Evolutionary conservation across 2,113 vertebrate species (phyloP).

Genomic region (Zosterops borbonicus): DNA sequence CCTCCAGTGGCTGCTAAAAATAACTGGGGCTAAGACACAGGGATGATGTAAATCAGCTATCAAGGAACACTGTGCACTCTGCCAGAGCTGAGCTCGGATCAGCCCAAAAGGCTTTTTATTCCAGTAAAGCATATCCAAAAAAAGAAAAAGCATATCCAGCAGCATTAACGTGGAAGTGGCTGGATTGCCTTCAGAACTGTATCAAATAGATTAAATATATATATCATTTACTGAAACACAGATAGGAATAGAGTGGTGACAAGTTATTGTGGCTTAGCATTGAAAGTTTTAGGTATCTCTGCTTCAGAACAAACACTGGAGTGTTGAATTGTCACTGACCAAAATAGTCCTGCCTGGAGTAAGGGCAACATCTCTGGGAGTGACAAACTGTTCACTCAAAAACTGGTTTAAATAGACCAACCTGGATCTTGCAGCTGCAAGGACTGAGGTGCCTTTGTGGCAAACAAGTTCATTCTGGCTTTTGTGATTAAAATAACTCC

Average conservation of each 20-base stretch:
- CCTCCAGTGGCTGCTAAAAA: slow-evolving; percentile 30
- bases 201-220: slow-evolving; percentile 25
- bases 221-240: background rate
- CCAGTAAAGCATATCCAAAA: background rate
- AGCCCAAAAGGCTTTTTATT: slow-evolving; percentile 22
- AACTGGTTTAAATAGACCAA: background rate
- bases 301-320: background rate
- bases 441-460: slow-evolving; percentile 13
- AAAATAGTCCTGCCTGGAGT: background rate
- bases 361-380: background rate
- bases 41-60: slow-evolving; percentile 43
- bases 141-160: background rate
- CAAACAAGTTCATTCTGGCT: background rate
- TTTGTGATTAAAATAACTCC: slow-evolving; percentile 24
- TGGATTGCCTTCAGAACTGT: slow-evolving; percentile 2
- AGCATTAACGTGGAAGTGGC: background rate
- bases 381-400: background rate
- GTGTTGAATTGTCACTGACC: slow-evolving; percentile 12
- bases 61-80: slow-evolving; percentile 34
- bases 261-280: background rate
- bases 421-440: slow-evolving; percentile 11
- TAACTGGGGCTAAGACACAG: background rate
- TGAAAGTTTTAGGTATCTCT: background rate
- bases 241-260: background rate
- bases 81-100: slow-evolving; percentile 8